Evolutionary conservation across 2,888 invertebrate genomes (phyloP).

Genomic region (Harmothoe impar): DNA sequence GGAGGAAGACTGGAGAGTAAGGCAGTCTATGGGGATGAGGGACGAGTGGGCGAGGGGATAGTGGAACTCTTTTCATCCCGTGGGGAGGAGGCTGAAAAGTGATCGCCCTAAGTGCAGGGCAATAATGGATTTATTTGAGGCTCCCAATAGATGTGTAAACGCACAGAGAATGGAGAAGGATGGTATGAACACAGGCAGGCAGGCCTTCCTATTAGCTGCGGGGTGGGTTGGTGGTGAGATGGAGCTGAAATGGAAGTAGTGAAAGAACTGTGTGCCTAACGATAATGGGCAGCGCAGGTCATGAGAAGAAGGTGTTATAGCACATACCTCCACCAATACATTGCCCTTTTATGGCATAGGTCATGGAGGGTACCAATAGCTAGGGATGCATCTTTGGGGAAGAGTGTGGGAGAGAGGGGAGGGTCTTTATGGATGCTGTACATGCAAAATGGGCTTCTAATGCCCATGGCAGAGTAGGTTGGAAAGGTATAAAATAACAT

Average conservation of each 20-base stretch:
- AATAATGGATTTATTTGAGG: slow-evolving; percentile 26
- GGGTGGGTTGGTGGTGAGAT: background rate
- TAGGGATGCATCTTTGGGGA: too few species aligned
- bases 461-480: too few species aligned
- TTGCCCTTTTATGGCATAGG: background rate
- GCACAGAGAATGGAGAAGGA: background rate
- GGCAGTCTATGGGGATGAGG: too few species aligned
- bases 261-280: background rate
- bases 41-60: background rate
- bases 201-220: background rate
- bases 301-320: background rate
- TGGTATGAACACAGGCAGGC: background rate
- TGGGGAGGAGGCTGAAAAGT: slow-evolving; percentile 1
- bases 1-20: too few species aligned
- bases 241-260: background rate
- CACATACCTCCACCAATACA: background rate
- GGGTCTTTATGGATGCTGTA: too few species aligned
- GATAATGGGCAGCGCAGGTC: background rate
- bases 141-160: background rate
- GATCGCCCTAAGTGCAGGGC: background rate
- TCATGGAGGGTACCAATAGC: too few species aligned
- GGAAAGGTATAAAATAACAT: too few species aligned
- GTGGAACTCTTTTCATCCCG: background rate
- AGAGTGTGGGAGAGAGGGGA: too few species aligned
- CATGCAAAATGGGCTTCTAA: too few species aligned